phyloP scores from a whole-genome alignment of 2,113 vertebrate genomes.

The Festucalex cinctus region DNA sequence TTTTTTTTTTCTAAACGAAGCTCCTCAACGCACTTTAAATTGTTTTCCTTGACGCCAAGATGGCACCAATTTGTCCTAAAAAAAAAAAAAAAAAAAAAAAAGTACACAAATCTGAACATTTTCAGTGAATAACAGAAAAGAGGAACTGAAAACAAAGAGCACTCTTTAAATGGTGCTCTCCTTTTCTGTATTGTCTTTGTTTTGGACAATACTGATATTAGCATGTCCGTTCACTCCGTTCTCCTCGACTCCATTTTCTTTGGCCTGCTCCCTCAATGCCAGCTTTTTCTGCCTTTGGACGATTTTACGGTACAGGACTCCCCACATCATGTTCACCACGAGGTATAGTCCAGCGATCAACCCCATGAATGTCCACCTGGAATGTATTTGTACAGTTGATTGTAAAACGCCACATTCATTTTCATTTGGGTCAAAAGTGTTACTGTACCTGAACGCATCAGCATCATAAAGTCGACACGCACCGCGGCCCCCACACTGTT shows the following conservation, averaged over 20 bases:
- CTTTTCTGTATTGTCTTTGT: constrained; percentile 48
- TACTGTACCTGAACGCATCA: constrained; percentile 75
- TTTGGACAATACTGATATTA: constrained; percentile 39
- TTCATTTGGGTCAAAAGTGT: not conserved
- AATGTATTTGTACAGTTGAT: not conserved
- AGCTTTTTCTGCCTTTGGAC: constrained; percentile 61
- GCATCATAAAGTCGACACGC: constrained; percentile 83
- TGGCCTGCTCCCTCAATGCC: constrained; percentile 45
- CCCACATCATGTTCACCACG: constrained; percentile 53
- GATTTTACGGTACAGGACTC: constrained; percentile 50
- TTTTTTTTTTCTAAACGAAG: not conserved
- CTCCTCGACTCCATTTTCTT: constrained; percentile 42
- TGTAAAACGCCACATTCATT: not conserved
- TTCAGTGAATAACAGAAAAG: too few species aligned
- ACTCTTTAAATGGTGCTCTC: constrained; percentile 67
- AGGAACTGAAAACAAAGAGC: not conserved
- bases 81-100: not conserved
- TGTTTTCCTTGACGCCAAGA: not conserved
- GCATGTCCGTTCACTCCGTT: constrained; percentile 35
- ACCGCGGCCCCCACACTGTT: constrained; percentile 77
- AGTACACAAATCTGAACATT: not conserved
- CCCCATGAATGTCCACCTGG: constrained; percentile 67
- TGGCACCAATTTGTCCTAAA: not conserved
- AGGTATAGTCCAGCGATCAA: constrained; percentile 58
- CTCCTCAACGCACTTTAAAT: not conserved